Base-by-base conservation (phyloP, 2,797 vertebrate species). In the Heliangelus exortis region DNA sequence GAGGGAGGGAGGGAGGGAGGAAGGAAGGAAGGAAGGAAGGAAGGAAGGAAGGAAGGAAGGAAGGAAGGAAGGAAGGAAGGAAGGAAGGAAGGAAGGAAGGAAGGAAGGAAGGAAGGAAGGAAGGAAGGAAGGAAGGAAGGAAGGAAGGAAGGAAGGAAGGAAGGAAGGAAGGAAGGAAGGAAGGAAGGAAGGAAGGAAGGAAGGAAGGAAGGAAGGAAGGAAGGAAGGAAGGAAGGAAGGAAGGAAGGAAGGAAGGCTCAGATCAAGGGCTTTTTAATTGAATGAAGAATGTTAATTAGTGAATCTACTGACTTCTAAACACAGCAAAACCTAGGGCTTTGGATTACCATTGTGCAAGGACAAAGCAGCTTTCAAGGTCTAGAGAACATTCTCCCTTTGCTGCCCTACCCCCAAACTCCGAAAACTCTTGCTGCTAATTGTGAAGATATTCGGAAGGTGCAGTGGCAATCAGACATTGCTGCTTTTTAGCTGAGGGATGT, bases 251-350 rank as follows among this genome's bases (percentile, higher is more conserved):
- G 34, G 34, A 9, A 34, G 34, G 77, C 85, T 84, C 57, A 90
- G 91, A 96, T 91, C 84, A 93, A 96, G 91, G 72, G 80, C 77
- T 80, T 93, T 95, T 92, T 96, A 96, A 96, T 89, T 94, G 95
- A 89, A 90, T 89, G 78, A 83, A 77, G 77, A 91, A 84, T 1
- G 1, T 95, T 95, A 95, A 93, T 93, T 94, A 94, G 91, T 95
- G 92, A 91, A 95, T 82, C 92, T 90, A 91, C 90, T 90, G 91
- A 91, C 91, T 96, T 92, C 83, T 77, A 90, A 93, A 92, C 58
- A 54, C 74, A 58, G 68, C 74, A 59, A 93, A 80, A 93, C 80
- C 63, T 15, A 86, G 57, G 92, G 91, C 47, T 93, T 89, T 17
- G 8, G 69, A 47, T 92, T 85, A 65, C 72, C 68, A 62, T 51